phyloP scores from a whole-genome alignment of 2,888 invertebrate species.

The Eupithecia subumbrata region DNA sequence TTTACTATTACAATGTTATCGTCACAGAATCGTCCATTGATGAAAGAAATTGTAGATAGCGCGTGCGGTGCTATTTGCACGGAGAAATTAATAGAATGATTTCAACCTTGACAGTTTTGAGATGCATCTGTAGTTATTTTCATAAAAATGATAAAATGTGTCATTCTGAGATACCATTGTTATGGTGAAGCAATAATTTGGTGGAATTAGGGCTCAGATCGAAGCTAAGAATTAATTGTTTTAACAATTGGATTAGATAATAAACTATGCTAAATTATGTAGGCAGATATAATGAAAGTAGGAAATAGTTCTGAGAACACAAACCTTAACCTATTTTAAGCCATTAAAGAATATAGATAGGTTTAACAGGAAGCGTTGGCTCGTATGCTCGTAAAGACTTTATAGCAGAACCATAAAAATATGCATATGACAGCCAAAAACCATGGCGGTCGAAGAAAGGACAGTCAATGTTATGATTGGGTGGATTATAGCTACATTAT shows the following conservation, averaged over 20 bases:
- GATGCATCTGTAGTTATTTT: too few relatives aligned
- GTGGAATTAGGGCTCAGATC: too few relatives aligned
- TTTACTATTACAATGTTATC: too few relatives aligned
- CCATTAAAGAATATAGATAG: background rate
- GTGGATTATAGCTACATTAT: background rate
- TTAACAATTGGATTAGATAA: background rate
- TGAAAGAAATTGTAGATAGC: too few relatives aligned
- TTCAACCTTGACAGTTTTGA: too few relatives aligned
- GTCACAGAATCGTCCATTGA: too few relatives aligned
- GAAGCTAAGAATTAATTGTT: background rate
- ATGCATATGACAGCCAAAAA: slow-evolving; percentile 7
- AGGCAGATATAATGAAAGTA: background rate
- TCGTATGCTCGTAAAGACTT: slow-evolving; percentile 7
- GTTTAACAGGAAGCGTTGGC: slow-evolving; percentile 5
- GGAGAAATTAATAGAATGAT: too few relatives aligned
- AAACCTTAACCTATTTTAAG: background rate
- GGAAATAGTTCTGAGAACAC: background rate
- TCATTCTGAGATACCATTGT: too few relatives aligned
- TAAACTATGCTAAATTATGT: background rate
- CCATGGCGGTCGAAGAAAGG: slow-evolving; percentile 1
- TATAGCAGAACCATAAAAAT: slow-evolving; percentile 11
- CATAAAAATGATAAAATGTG: too few relatives aligned
- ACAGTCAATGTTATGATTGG: background rate
- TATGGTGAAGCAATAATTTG: too few relatives aligned
- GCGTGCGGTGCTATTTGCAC: too few relatives aligned